These are phyloP conservation scores for Phalacrocorax aristotelis DNA, from an alignment of 2,113 vertebrate genomes.

Conservation along the genomic window DNA sequence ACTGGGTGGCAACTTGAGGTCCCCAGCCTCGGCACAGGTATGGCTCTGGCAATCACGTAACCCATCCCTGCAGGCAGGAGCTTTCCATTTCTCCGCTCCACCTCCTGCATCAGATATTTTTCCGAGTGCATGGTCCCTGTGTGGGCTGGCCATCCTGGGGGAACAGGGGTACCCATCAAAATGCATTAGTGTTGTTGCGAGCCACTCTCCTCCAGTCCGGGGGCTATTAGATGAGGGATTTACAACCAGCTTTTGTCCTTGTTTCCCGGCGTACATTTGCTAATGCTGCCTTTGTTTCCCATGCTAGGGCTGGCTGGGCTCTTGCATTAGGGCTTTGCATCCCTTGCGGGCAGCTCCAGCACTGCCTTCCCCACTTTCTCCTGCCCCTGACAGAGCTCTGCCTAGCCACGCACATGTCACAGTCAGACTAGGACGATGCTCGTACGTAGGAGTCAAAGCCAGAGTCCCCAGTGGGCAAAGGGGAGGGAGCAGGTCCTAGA, in stretches of 20 bases:
- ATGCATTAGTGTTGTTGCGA: neutral
- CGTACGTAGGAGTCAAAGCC: neutral
- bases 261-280: neutral
- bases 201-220: neutral
- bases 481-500: neutral
- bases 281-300: slow-evolving; percentile 55
- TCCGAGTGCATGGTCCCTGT: fast-evolving
- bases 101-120: neutral
- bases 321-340: slow-evolving; percentile 30
- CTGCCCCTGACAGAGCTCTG: neutral
- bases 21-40: neutral
- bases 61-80: neutral
- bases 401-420: fast-evolving
- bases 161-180: neutral
- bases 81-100: neutral
- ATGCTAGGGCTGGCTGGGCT: neutral
- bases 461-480: neutral
- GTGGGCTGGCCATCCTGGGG: fast-evolving
- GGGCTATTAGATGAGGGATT: neutral
- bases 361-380: neutral
- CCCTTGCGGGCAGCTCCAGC: neutral
- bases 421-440: neutral
- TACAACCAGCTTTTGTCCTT: slow-evolving; percentile 31
- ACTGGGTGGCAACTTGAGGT: neutral
- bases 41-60: neutral